A percentile compares a stretch with the other conserved stretches of the same genome.
phyloP scores from a whole-genome alignment of 92 coral and sea anemone species.

The Paramuricea clavata region DNA sequence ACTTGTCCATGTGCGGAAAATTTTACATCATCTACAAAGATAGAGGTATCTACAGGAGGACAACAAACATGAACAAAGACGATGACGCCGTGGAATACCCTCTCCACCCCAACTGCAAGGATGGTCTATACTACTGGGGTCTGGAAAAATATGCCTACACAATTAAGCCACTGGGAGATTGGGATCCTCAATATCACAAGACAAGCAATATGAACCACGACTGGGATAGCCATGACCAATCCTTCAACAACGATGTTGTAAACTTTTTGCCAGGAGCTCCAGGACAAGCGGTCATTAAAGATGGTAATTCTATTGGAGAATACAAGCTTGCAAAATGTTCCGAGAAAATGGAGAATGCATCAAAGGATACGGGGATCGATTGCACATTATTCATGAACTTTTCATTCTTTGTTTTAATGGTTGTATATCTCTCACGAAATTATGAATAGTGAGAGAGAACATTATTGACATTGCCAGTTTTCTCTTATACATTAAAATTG shows the following conservation, averaged over 20 bases:
- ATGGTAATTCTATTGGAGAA: conserved; percentile 6
- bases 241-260: conserved; percentile 8
- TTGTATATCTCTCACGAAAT: no score
- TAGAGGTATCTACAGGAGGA: conserved; percentile 24
- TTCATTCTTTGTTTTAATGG: no score
- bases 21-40: conserved; percentile 18
- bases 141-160: conserved; percentile 28
- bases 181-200: conserved; percentile 26
- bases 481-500: no score
- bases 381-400: no score
- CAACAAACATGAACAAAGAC: conserved; percentile 31
- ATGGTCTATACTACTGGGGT: conserved; percentile 44
- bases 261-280: conserved; percentile 40
- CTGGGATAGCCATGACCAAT: not conserved
- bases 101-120: conserved; percentile 15
- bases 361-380: not conserved
- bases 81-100: not conserved
- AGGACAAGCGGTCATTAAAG: not conserved
- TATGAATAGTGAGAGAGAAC: no score
- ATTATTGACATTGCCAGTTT: no score
- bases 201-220: conserved; percentile 29
- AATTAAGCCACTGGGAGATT: not conserved
- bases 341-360: not conserved
- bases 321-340: not conserved
- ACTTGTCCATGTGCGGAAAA: conserved; percentile 2